Conservation (phyloP, 92 coral and sea anemone genomes). For the Parazoanthus atlanticus region DNA sequence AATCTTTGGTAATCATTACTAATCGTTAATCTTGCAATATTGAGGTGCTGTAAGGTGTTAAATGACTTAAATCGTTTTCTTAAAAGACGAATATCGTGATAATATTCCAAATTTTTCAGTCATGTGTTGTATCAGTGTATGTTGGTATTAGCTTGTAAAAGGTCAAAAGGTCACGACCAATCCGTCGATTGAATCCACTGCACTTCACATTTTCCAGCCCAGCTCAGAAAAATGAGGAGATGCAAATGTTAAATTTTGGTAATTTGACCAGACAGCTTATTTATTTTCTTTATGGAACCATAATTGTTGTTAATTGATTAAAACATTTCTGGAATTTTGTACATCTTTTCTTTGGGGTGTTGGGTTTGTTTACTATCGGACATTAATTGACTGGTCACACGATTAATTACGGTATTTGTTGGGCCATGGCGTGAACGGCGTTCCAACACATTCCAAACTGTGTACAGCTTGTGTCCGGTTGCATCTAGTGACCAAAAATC, state of each 20-base stretch:
- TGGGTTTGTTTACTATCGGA: background rate
- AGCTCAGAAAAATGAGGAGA: background rate
- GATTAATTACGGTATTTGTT: background rate
- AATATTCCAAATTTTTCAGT: conserved; percentile 1
- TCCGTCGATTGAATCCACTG: background rate
- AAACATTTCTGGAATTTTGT: no score
- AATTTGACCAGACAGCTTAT: background rate
- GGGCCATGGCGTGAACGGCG: background rate
- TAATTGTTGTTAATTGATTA: no score
- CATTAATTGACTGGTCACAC: background rate
- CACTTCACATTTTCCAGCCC: background rate
- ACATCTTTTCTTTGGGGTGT: background rate
- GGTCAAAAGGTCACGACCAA: conserved; percentile 33
- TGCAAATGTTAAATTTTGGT: background rate
- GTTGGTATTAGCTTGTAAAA: background rate
- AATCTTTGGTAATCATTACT: background rate
- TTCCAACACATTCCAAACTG: background rate
- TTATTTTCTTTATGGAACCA: background rate
- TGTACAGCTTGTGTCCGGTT: background rate
- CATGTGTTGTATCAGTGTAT: background rate
- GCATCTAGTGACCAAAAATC: background rate
- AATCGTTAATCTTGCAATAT: background rate
- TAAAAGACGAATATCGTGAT: background rate
- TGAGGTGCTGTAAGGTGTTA: background rate
- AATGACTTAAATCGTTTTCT: background rate